Conservation (phyloP, 2,113 vertebrate species). For the Psittacara wagleri region DNA sequence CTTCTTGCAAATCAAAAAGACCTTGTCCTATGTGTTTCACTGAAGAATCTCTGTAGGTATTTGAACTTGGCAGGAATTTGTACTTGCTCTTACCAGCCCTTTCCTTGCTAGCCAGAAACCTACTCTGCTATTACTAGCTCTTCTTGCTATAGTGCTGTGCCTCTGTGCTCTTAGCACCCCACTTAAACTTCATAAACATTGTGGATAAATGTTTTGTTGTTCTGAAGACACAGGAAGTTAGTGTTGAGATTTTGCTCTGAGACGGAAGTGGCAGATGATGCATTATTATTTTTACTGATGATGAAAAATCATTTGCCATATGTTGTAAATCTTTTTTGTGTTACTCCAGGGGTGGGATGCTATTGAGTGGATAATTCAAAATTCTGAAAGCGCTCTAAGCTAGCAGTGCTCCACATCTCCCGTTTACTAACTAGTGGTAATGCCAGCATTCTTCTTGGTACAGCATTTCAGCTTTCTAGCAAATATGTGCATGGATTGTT, state of each 20-base stretch:
- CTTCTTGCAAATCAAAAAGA: background rate
- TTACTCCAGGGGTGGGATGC: constrained; percentile 95
- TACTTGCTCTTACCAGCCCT: background rate
- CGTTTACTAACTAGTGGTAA: constrained; percentile 80
- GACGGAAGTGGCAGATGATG: background rate
- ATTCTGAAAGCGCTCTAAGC: constrained; percentile 86
- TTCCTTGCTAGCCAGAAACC: background rate
- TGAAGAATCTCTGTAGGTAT: background rate
- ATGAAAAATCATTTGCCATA: background rate
- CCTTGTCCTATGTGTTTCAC: background rate
- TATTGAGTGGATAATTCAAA: constrained; percentile 98
- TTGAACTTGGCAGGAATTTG: background rate
- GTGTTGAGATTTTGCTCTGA: background rate
- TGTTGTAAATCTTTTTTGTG: constrained; percentile 73
- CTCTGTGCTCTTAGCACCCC: background rate
- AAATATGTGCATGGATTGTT: constrained; percentile 29
- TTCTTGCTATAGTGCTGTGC: background rate
- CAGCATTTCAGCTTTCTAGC: constrained; percentile 48
- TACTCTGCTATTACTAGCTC: background rate
- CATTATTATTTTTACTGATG: background rate
- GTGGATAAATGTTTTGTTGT: background rate
- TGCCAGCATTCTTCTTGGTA: constrained; percentile 44
- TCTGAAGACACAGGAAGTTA: background rate
- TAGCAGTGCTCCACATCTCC: constrained; percentile 79
- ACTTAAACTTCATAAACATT: background rate